Evolutionary conservation across 2,113 vertebrate genomes (phyloP).

Genomic region (Plecturocebus donacophilus): DNA sequence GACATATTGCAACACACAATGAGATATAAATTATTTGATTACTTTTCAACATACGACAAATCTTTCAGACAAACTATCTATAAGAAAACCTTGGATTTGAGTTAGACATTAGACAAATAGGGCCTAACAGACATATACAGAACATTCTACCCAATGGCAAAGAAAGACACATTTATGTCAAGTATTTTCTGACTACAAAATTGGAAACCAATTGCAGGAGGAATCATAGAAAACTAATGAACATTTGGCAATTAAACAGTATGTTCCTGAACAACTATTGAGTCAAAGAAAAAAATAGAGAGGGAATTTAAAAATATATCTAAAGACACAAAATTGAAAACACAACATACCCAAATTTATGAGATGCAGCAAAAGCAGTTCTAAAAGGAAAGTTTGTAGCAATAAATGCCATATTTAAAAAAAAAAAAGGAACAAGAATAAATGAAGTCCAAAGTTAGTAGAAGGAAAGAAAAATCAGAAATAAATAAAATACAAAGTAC

Average conservation of each 20-base stretch:
- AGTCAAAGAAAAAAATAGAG: neutral
- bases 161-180: neutral
- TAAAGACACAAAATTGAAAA: neutral
- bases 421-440: neutral
- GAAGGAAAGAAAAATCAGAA: neutral
- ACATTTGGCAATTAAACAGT: neutral
- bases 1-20: neutral
- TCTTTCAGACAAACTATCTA: neutral
- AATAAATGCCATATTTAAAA: neutral
- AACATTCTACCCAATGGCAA: neutral
- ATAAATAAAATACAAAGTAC: neutral
- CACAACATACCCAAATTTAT: neutral
- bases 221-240: neutral
- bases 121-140: neutral
- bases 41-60: neutral
- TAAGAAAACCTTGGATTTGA: neutral
- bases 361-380: neutral
- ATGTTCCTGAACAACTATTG: neutral
- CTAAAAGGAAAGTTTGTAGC: neutral
- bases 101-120: neutral
- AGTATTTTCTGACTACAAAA: neutral
- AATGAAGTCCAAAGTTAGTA: neutral
- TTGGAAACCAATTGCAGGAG: neutral
- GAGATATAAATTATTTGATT: too few relatives aligned
- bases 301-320: neutral